Evolutionary conservation across 2,113 vertebrate genomes (phyloP).

Genomic region (Tricholaema leucomelas): DNA sequence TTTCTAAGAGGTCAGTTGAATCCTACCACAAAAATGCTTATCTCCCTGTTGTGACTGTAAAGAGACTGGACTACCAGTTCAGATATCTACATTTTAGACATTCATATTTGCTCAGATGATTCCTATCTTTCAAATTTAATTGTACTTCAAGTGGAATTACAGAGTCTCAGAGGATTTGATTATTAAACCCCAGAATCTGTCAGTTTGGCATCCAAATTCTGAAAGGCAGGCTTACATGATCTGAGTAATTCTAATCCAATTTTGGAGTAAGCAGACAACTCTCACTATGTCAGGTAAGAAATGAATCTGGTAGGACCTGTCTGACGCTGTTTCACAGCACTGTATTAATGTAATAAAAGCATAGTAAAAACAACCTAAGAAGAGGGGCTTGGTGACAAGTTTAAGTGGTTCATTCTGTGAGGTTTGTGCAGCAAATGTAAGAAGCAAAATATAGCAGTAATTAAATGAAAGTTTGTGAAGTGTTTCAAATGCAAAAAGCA

Average conservation of each 20-base stretch:
- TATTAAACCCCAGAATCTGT: not conserved
- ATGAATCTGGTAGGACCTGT: not conserved
- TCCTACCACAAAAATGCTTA: not conserved
- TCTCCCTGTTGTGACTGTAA: not conserved
- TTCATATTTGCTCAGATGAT: not conserved
- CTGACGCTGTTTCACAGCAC: not conserved
- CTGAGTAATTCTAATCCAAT: not conserved
- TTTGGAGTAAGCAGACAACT: not conserved
- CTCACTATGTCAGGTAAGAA: not conserved
- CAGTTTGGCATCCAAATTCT: not conserved
- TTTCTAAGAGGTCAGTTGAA: constrained; percentile 29
- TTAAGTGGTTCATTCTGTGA: not conserved
- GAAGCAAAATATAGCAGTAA: not conserved
- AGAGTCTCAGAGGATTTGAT: not conserved
- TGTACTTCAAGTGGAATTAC: not conserved
- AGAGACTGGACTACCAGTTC: not conserved
- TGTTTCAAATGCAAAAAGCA: not conserved
- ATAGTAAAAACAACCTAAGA: not conserved
- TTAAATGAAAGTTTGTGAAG: not conserved
- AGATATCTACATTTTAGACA: not conserved
- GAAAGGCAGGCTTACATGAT: not conserved
- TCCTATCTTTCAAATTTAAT: not conserved
- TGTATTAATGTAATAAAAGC: not conserved
- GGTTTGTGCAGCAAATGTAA: not conserved
- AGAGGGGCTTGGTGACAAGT: not conserved